phyloP scores from a whole-genome alignment of 2,888 invertebrate genomes.

The Leuctra nigra region DNA sequence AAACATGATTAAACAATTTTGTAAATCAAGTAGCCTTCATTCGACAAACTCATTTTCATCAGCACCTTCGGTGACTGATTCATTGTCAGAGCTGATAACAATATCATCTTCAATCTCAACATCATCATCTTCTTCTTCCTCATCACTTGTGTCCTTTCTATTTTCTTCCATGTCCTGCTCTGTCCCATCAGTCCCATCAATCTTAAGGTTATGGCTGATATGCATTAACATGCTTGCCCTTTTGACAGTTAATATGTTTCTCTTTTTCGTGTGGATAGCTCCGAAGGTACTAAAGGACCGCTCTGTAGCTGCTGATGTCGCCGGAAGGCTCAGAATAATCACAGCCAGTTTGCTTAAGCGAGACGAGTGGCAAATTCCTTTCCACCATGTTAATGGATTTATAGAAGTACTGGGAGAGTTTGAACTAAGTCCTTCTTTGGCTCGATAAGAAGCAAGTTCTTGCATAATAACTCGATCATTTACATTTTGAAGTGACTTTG shows the following conservation, averaged over 20 bases:
- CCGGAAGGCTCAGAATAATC: constrained; percentile 30
- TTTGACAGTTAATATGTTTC: constrained; percentile 31
- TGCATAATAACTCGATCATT: constrained; percentile 24
- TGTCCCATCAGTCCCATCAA: no score
- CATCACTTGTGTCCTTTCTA: no score
- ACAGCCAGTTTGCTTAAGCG: constrained; percentile 29
- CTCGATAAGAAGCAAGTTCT: constrained; percentile 11
- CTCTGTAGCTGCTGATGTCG: constrained; percentile 33
- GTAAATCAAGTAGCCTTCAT: no score
- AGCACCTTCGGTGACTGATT: no score
- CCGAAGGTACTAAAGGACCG: constrained; percentile 32
- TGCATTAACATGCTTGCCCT: constrained; percentile 30
- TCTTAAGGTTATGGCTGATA: constrained; percentile 27
- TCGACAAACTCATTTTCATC: no score
- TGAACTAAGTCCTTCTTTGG: background rate
- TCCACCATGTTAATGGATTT: constrained; percentile 29
- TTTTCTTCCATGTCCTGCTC: no score
- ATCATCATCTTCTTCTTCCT: no score
- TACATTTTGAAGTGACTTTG: background rate
- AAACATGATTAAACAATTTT: no score
- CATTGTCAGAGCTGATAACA: no score
- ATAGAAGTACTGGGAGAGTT: constrained; percentile 28
- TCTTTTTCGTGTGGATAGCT: constrained; percentile 32
- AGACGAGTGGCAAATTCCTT: constrained; percentile 29
- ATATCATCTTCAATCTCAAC: no score